phyloP scores from a whole-genome alignment of 2,113 vertebrate species.

The Cochlearius cochlearius region DNA sequence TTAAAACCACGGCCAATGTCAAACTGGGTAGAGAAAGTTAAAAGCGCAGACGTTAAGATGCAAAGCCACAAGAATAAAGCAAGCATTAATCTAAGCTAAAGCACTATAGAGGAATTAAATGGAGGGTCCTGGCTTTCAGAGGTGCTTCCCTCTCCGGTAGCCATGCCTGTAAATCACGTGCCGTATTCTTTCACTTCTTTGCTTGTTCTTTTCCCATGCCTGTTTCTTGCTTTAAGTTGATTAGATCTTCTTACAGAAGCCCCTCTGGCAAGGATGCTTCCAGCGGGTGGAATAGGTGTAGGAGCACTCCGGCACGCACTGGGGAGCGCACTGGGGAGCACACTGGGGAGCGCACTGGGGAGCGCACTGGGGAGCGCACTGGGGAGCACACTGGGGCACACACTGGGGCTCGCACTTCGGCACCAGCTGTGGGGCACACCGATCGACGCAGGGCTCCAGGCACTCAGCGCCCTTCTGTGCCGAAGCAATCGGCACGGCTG shows the following conservation, averaged over 20 bases:
- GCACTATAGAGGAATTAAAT: neutral
- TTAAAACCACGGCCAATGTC: neutral
- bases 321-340: neutral
- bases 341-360: neutral
- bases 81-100: constrained; percentile 34
- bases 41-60: neutral
- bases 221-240: neutral
- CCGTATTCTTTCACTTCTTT: neutral
- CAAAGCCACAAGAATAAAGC: constrained; percentile 25
- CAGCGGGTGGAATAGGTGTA: constrained; percentile 59
- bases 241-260: constrained; percentile 36
- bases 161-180: neutral
- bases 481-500: rapidly evolving
- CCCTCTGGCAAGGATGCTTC: constrained; percentile 53
- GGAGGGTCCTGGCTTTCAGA: neutral
- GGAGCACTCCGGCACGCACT: neutral
- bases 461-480: neutral
- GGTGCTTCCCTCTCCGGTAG: neutral
- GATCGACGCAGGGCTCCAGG: neutral
- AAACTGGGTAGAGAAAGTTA: neutral
- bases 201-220: neutral
- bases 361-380: neutral
- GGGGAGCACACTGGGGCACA: neutral
- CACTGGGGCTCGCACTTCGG: neutral
- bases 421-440: rapidly evolving